Percentiles rank a stretch among this genome's conserved stretches.
Evolutionary conservation across 2,113 vertebrate genomes (phyloP).

Genomic region (Percopsis transmontana): DNA sequence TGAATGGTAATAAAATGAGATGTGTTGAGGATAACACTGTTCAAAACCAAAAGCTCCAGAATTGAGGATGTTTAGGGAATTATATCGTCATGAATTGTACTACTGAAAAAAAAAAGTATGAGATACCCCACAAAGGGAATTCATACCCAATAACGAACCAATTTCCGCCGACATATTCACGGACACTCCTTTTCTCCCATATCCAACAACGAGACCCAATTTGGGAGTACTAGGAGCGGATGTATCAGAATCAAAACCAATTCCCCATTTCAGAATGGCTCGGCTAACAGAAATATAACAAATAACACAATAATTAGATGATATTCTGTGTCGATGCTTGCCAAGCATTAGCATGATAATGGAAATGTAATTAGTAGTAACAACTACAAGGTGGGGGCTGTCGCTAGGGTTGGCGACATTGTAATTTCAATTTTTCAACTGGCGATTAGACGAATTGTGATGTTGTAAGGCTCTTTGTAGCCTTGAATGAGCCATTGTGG

Average conservation of each 20-base stretch:
- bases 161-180: neutral
- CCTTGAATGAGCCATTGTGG: slow-evolving; percentile 70
- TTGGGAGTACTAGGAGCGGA: slow-evolving; percentile 4
- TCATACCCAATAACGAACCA: neutral
- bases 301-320: slow-evolving; percentile 71
- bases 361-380: slow-evolving; percentile 75
- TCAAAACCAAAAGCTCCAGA: neutral
- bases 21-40: neutral
- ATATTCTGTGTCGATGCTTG: slow-evolving; percentile 53
- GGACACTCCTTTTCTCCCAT: slow-evolving; percentile 1
- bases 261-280: slow-evolving; percentile 36
- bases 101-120: neutral
- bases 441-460: slow-evolving; percentile 69
- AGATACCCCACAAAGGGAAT: neutral
- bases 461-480: slow-evolving; percentile 57
- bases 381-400: slow-evolving; percentile 56
- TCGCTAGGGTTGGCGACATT: slow-evolving; percentile 58
- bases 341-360: slow-evolving; percentile 70
- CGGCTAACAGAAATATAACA: slow-evolving; percentile 57
- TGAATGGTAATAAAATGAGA: neutral
- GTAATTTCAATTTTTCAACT: slow-evolving; percentile 60
- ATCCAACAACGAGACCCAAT: slow-evolving; percentile 26
- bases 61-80: neutral
- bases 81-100: neutral
- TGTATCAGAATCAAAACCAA: slow-evolving; percentile 22